phyloP scores from a whole-genome alignment of 2,113 vertebrate species.

The Dromiciops gliroides region DNA sequence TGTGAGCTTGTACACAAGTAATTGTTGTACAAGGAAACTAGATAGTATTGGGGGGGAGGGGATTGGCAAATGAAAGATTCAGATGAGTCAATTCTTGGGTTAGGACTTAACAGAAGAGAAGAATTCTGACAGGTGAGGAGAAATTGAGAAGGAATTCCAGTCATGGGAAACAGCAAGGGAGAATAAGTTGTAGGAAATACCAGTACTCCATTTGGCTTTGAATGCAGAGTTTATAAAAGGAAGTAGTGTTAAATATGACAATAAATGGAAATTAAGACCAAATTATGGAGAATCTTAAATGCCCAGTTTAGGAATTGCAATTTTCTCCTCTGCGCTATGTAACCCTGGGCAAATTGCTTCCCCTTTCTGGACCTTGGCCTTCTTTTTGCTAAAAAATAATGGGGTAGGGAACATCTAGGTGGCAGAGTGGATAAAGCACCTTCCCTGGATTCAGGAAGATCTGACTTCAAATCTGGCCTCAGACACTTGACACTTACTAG shows the following conservation, averaged over 20 bases:
- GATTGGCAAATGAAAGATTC: not conserved
- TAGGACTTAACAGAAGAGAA: not conserved
- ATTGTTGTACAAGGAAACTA: not conserved
- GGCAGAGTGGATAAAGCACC: too few species aligned
- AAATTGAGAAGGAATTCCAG: not conserved
- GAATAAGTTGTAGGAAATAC: not conserved
- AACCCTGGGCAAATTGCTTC: not conserved
- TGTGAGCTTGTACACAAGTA: not conserved
- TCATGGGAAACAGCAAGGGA: not conserved
- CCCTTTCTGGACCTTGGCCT: not conserved
- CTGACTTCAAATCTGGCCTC: too few species aligned
- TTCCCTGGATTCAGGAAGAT: too few species aligned
- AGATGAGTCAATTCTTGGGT: not conserved
- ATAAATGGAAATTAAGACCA: not conserved
- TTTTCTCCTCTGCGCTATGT: not conserved
- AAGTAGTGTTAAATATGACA: not conserved
- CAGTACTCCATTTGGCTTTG: not conserved
- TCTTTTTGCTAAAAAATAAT: not conserved
- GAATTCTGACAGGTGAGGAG: not conserved
- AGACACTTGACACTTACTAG: too few species aligned
- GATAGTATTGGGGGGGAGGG: not conserved
- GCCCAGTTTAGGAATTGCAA: not conserved
- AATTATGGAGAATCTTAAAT: not conserved
- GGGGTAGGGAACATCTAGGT: not conserved
- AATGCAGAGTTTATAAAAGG: not conserved